Evolutionary conservation across 2,888 invertebrate genomes (phyloP).

Genomic region (Lepidocyrtinus sp.): DNA sequence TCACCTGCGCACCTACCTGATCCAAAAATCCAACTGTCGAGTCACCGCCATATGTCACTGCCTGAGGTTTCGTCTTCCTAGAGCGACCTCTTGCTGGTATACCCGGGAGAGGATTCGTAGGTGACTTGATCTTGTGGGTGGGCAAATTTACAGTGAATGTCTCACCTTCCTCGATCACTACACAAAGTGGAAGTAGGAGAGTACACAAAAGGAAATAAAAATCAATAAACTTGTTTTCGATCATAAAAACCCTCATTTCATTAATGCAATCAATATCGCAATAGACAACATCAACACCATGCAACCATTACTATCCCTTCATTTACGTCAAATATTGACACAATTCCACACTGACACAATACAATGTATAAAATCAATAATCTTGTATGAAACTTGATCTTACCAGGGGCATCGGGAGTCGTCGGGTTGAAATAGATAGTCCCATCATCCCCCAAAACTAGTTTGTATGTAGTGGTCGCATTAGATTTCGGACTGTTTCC

Average conservation of each 20-base stretch:
- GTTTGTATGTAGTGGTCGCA: constrained; percentile 73
- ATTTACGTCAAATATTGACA: too few species aligned
- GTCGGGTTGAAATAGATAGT: constrained; percentile 84
- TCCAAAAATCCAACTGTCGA: constrained; percentile 47
- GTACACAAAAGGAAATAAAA: constrained; percentile 1
- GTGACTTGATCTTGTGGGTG: constrained; percentile 60
- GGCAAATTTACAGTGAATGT: constrained; percentile 64
- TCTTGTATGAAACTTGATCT: background rate
- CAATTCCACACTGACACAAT: background rate
- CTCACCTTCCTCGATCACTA: constrained; percentile 35
- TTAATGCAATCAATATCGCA: background rate
- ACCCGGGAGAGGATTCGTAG: constrained; percentile 64
- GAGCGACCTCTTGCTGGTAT: constrained; percentile 40
- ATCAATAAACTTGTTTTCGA: constrained; percentile 19
- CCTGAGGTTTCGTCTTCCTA: constrained; percentile 64
- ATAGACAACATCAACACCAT: background rate
- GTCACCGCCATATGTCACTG: constrained; percentile 52
- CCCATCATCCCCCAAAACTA: constrained; percentile 90
- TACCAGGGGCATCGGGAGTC: constrained; percentile 39
- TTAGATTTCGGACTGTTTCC: constrained; percentile 33
- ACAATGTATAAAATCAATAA: too few species aligned
- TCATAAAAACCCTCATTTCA: too few species aligned
- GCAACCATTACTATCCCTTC: too few species aligned
- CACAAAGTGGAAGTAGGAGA: too few species aligned
- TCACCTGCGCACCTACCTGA: constrained; percentile 28